These are phyloP conservation scores for Decapterus maruadsi DNA, from an alignment of 2,797 vertebrate genomes.

Conservation along the genomic window DNA sequence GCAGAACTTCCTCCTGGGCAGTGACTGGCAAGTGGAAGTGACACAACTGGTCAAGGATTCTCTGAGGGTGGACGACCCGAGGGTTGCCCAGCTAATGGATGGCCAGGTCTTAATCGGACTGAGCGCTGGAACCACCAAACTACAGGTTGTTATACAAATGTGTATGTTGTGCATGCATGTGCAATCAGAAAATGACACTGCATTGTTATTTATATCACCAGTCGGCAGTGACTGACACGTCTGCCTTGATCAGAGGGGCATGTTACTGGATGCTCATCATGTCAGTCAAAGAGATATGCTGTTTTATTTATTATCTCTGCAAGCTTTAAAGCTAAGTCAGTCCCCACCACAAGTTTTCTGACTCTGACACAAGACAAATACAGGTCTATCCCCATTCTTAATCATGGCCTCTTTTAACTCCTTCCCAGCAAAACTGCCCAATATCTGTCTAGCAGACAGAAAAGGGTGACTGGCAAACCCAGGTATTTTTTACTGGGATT, in stretches of 20 bases:
- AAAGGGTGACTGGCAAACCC: no score
- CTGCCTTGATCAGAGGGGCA: neutral
- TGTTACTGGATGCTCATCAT: neutral
- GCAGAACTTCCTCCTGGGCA: conserved; percentile 88
- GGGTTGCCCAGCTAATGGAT: conserved; percentile 87
- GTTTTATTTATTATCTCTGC: neutral
- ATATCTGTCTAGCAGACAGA: neutral
- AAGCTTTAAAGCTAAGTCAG: neutral
- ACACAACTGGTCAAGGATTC: conserved; percentile 91
- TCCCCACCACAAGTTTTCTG: neutral
- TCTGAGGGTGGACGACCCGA: conserved; percentile 88
- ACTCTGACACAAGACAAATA: neutral
- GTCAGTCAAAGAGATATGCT: conserved; percentile 2
- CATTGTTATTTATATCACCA: neutral
- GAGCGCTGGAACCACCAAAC: conserved; percentile 89
- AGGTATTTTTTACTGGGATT: neutral
- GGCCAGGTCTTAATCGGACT: conserved; percentile 88
- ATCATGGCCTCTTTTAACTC: no score
- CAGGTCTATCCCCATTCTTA: neutral
- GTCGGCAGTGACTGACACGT: conserved; percentile 12
- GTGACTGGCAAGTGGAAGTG: conserved; percentile 94
- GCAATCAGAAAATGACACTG: neutral
- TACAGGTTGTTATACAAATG: conserved; percentile 86
- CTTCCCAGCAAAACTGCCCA: no score
- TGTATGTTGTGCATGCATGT: conserved; percentile 7